These are phyloP conservation scores for Hololepta plana DNA, from an alignment of 2,888 invertebrate genomes.

Conservation along the genomic window DNA sequence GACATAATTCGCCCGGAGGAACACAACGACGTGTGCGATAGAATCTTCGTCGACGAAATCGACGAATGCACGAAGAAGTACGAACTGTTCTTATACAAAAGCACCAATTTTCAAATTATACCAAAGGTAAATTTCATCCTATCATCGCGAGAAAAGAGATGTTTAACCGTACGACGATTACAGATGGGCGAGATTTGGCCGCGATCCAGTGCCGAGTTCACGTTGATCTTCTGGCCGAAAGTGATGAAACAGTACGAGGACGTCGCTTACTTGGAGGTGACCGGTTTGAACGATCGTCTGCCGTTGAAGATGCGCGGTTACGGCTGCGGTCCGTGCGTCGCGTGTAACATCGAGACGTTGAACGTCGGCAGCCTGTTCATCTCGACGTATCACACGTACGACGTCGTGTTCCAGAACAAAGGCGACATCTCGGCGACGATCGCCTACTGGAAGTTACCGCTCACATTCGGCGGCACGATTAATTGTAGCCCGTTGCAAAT, in stretches of 20 bases:
- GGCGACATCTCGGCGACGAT: slow-evolving; percentile 43
- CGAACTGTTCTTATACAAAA: too few relatives aligned
- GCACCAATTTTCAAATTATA: too few relatives aligned
- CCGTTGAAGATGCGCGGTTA: slow-evolving; percentile 33
- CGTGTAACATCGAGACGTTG: slow-evolving; percentile 35
- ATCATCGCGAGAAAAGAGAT: too few relatives aligned
- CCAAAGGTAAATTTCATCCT: too few relatives aligned
- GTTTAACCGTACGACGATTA: too few relatives aligned
- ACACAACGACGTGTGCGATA: too few relatives aligned
- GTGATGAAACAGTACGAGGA: slow-evolving; percentile 31
- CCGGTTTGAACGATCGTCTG: slow-evolving; percentile 35
- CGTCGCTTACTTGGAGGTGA: slow-evolving; percentile 38
- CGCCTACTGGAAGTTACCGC: slow-evolving; percentile 26
- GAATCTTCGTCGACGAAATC: too few relatives aligned
- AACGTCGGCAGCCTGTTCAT: slow-evolving; percentile 38
- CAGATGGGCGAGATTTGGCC: slow-evolving; percentile 43
- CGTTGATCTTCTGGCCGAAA: slow-evolving; percentile 36
- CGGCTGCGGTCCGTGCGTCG: slow-evolving; percentile 37
- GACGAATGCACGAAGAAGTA: too few relatives aligned
- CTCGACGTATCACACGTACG: slow-evolving; percentile 38
- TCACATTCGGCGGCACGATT: slow-evolving; percentile 38
- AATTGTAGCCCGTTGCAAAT: slow-evolving; percentile 30
- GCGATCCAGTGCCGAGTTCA: slow-evolving; percentile 31
- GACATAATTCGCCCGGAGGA: too few relatives aligned
- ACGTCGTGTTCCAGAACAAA: slow-evolving; percentile 37